phyloP scores from a whole-genome alignment of 2,888 invertebrate genomes.

The Cerastis leucographa region DNA sequence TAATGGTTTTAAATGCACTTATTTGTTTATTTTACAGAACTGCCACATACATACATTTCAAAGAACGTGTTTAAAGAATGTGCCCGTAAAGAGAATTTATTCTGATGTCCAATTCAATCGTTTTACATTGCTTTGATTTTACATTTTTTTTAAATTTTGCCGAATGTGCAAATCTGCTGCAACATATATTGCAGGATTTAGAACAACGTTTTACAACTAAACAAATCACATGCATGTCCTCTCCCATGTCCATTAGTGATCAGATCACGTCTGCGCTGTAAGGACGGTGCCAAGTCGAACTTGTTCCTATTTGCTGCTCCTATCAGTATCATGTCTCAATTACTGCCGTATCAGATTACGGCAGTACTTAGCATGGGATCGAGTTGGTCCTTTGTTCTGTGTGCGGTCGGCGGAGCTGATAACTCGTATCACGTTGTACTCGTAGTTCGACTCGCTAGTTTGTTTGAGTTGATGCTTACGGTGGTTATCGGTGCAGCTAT shows the following conservation, averaged over 20 bases:
- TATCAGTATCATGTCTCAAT: slow-evolving; percentile 11
- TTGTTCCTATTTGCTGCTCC: neutral
- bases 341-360: slow-evolving; percentile 13
- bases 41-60: neutral
- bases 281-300: neutral
- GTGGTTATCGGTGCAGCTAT: slow-evolving; percentile 25
- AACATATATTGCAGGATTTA: neutral
- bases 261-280: neutral
- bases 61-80: neutral
- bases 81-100: neutral
- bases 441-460: slow-evolving; percentile 18
- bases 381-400: slow-evolving; percentile 46
- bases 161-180: neutral
- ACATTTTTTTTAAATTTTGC: neutral
- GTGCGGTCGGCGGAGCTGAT: slow-evolving; percentile 42
- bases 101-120: neutral
- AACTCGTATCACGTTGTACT: slow-evolving; percentile 32
- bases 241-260: too few species aligned
- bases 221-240: neutral
- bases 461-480: slow-evolving; percentile 52
- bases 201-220: neutral
- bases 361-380: slow-evolving; percentile 23
- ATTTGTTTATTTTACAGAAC: neutral
- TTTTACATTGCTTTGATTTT: neutral
- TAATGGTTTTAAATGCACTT: slow-evolving; percentile 1